Percentiles rank a stretch among this genome's conserved stretches.
phyloP scores from a whole-genome alignment of 1,140 invertebrate species.

The Diuraphis noxia region DNA sequence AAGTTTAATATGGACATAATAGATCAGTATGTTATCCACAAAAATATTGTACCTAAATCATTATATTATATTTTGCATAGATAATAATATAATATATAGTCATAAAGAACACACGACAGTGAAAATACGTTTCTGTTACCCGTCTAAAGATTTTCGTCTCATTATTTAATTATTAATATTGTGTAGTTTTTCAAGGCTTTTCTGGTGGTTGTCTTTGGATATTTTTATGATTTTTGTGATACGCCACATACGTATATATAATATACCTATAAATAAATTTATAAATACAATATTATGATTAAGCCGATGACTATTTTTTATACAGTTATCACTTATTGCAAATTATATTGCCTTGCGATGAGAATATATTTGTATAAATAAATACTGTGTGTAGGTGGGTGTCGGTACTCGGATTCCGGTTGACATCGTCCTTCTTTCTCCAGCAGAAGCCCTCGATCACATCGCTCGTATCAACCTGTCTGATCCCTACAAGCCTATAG shows the following conservation, averaged over 20 bases:
- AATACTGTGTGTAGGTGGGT: background rate
- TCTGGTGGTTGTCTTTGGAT: background rate
- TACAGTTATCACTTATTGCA: background rate
- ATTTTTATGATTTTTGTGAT: background rate
- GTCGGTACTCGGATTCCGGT: background rate
- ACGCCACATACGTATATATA: background rate
- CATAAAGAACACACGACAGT: background rate
- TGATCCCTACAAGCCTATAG: background rate
- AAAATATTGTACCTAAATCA: background rate
- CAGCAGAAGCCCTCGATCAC: background rate
- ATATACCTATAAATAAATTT: background rate
- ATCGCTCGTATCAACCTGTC: background rate
- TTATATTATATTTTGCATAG: background rate
- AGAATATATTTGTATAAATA: slow-evolving; percentile 9
- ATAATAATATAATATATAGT: background rate
- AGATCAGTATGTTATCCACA: background rate
- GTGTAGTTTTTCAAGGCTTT: background rate
- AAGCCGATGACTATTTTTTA: background rate
- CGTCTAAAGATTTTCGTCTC: background rate
- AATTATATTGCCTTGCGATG: background rate
- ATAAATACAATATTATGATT: background rate
- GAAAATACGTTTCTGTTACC: background rate
- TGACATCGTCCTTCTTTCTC: background rate
- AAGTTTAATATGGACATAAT: background rate
- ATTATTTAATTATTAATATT: background rate